Base-by-base conservation (phyloP, 2,888 invertebrate genomes). In the Amphipyra berbera region DNA sequence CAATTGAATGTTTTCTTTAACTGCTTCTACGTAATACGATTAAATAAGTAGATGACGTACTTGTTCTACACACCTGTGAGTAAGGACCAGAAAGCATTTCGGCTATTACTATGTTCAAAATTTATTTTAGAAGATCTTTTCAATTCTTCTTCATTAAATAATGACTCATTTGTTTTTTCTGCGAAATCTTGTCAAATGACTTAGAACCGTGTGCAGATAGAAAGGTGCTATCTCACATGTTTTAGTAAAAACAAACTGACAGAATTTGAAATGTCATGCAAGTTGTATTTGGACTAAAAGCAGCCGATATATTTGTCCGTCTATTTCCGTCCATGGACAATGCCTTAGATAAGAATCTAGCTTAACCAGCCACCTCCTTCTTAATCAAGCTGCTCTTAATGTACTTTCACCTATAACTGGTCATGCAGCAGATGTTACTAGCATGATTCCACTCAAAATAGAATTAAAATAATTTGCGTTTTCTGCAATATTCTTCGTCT, bases 171-270 rank as follows among this genome's bases (percentile, higher is more conserved):
- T n/a, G 15, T 15, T 44, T 58, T 62, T 61, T 40, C 65, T 44
- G 44, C 48, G 62, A 73, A 65, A 12, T 53, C 45, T 50, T 33
- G 45, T 21, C 53, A 37, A 61, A 41, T 30, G 46, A 45, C 66
- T 59, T 52, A 48, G 42, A 59, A 58, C 9, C 10, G 30, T 52
- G 27, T 37, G 49, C 41, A 46, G 55, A 44, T 68, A 78, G 78
- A 78, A 79, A 78, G 79, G 60, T 72, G 73, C 13, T 52, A 70
- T 48, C 47, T 73, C 27, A 48, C 42, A 41, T 58, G 56, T 47
- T 37, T 63, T 46, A 15, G 58, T 64, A 61, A 74, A 52, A 33
- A 68, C 42, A 60, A 66, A 67, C 47, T 33, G 15, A 38, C 2
- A 40, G n/a, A 7, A 55, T 60, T 60, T 42, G 27, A 68, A 59